These are phyloP conservation scores for Cariama cristata DNA, from an alignment of 2,113 vertebrate species.

Conservation along the genomic window DNA sequence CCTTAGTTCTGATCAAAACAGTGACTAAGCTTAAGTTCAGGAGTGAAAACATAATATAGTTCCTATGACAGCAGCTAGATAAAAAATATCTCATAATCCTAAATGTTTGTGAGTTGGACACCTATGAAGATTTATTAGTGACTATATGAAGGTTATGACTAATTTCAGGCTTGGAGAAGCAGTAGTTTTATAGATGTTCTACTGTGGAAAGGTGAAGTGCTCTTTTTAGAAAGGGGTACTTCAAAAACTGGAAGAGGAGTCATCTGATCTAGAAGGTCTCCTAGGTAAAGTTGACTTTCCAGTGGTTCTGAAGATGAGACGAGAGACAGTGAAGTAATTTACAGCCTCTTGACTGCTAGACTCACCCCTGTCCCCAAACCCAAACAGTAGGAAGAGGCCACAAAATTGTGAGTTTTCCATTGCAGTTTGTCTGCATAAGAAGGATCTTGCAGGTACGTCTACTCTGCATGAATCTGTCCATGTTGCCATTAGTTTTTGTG, in stretches of 20 bases:
- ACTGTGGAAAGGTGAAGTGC: neutral
- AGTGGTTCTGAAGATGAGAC: neutral
- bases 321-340: neutral
- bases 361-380: accelerated
- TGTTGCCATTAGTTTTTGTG: neutral
- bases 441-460: neutral
- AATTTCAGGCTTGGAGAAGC: neutral
- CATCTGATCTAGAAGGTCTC: neutral
- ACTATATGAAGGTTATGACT: neutral
- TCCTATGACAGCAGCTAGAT: neutral
- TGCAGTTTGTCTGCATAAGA: neutral
- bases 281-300: neutral
- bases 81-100: neutral
- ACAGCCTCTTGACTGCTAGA: neutral
- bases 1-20: neutral
- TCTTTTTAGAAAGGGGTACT: neutral
- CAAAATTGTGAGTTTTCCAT: neutral
- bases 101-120: neutral
- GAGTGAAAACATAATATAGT: neutral
- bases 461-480: neutral
- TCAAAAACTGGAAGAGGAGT: neutral
- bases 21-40: neutral
- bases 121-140: neutral
- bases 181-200: neutral
- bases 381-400: neutral